Evolutionary conservation across 2,888 invertebrate genomes (phyloP), one percentile per base, ranked within the genome.

Genomic region (Euplexia lucipara): DNA sequence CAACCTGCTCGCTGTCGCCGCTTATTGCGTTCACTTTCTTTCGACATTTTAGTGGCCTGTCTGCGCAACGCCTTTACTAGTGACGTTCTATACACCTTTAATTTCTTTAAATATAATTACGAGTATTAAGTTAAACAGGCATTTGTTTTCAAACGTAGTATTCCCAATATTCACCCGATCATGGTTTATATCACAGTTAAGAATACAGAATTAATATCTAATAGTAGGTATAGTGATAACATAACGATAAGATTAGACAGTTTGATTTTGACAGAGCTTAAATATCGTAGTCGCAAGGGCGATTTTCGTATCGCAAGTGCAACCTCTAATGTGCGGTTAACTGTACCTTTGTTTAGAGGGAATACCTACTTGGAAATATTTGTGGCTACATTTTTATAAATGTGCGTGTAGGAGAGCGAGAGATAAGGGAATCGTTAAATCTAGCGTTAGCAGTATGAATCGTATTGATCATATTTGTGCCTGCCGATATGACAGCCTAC

Each of bases 21-120:
- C 74, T 65, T 59, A 84, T 87, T 90, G 89, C 92, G 91, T 90
- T 93, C 93, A 94, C 94, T 94, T 94, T 94, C 94, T 94, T 94
- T 94, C 94, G 92, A 91, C 94, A 94, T 91, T 89, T 89, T 83
- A 71, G 82, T 83, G 65, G 80, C 66, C 71, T 79, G 85, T 79
- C 90, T 92, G 89, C 92, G 93, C 91, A 92, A 92, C 88, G 39
- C 62, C 56, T 65, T 60, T 41, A 57, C 61, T 83, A 83, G 83
- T 81, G 83, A 53, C 78, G 84, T 83, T 35, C 67, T 32, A 41
- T 18, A 41, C 30, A 52, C 16, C 37, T 58, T n/a, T n/a, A 48
- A 45, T 73, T 65, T 72, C 54, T 63, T 60, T 39, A 18, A 20
- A 18, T 9, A n/a, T n/a, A 8, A 35, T 47, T 49, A 16, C 4